Evolutionary conservation across 2,888 invertebrate species (phyloP), one percentile per base, ranked within the genome.

Genomic region (Tipula confusa): DNA sequence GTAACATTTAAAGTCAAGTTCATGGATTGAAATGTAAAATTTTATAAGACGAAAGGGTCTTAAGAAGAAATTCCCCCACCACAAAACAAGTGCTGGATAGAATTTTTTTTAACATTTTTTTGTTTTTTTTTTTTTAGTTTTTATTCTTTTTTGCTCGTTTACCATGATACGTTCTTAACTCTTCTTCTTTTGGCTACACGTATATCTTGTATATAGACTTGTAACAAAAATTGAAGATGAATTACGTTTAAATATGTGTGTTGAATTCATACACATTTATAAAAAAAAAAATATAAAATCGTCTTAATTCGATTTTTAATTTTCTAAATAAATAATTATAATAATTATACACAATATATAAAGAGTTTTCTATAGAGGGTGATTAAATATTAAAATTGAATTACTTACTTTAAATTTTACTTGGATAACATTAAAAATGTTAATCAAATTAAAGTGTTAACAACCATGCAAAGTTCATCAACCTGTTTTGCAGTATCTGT

Each of bases 11-110:
- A 87, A 87, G 87, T 87, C 89, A 88, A 88, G 88, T 88, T 88
- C 87, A 87, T 87, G 87, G 86, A 86, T 86, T 86, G 87, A 87
- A 88, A 88, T 88, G 88, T 87, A 86, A 87, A 85, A 86, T 86
- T 86, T 87, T 86, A 86, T 86, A 86, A 86, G 86, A 85, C 85
- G 86, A 85, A 86, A 86, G 87, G 87, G 87, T 86, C 87, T 88
- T 88, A 87, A 88, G 88, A 88, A 88, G 87, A 87, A 87, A 86
- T 87, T 86, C 86, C 85, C 86, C 85, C 86, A 85, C 85, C 85
- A 83, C 80, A 82, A 28, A 82, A 29, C 29, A n/a, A 80, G 31
- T 80, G 80, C 29, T 80, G 4, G 15, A 80, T n/a, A 31, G 31
- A 80, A 29, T 80, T 29, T 80, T 79, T 15, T 79, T 79, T 3